Evolutionary conservation across 2,888 invertebrate species (phyloP), one percentile per base, ranked within the genome.

Genomic region (Hybos culiciformis): DNA sequence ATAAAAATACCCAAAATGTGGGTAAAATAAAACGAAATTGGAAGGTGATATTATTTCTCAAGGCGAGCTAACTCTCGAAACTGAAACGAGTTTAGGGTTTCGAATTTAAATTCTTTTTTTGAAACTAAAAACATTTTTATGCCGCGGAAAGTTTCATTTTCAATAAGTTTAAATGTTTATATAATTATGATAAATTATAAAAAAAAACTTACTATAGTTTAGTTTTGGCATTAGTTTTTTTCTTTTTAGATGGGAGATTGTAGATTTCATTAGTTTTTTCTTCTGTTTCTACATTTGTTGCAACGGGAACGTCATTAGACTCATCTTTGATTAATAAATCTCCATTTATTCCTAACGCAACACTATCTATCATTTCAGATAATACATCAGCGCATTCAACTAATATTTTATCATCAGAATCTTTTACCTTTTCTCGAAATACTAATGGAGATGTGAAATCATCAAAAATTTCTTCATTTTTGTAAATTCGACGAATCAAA

Each of bases 311-410:
- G 32, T 47, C 45, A 48, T 53, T 55, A 32, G 60, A 56, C 48
- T 67, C 65, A 49, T 66, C 57, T 42, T 60, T 56, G 36, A 70
- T 70, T 46, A 78, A 62, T 3, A 64, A 61, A 53, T 76, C 70
- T 57, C 75, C 74, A 45, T 71, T 64, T 53, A 75, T 65, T 52
- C 72, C 72, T 31, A 75, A 72, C 56, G 77, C 75, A 24, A 79
- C 72, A n/a, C 74, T 69, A 50, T 70, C 68, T 42, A 80, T 58
- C 53, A 80, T 70, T 46, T 73, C 68, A 23, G 66, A 57, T 36
- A 79, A 50, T 20, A 77, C 53, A 33, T 64, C 60, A 7, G 61
- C 61, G 56, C 66, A 60, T 26, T 70, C 58, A 7, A 50, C 49
- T n/a, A 54, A 44, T 2, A 54, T 20, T 15, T 54, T 46, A 43